Evolutionary conservation across 2,888 invertebrate species (phyloP).

Genomic region (Pemphredon lugubris): DNA sequence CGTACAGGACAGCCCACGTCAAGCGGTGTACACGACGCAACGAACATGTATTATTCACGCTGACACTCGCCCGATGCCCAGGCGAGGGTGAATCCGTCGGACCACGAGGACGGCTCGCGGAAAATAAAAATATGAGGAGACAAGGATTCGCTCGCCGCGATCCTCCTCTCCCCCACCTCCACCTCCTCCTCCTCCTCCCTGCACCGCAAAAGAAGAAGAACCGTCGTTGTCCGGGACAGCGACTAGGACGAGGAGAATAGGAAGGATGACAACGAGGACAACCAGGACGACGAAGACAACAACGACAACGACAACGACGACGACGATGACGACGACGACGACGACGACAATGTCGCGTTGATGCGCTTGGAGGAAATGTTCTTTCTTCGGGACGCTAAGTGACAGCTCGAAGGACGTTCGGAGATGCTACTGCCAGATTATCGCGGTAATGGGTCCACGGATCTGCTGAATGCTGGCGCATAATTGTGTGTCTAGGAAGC

Average conservation of each 20-base stretch:
- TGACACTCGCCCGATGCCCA: conserved; percentile 73
- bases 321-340: conserved; percentile 42
- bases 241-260: conserved; percentile 39
- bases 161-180: conserved; percentile 8
- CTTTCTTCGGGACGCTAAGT: conserved; percentile 75
- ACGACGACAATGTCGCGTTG: conserved; percentile 51
- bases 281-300: conserved; percentile 35
- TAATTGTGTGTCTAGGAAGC: too few relatives aligned
- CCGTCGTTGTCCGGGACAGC: conserved; percentile 31
- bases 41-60: conserved; percentile 78
- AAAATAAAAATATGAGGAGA: conserved; percentile 58
- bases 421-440: conserved; percentile 65
- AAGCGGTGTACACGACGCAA: conserved; percentile 69
- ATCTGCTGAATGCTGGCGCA: too few relatives aligned
- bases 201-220: too few relatives aligned
- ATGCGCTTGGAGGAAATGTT: conserved; percentile 69
- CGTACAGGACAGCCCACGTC: conserved; percentile 67
- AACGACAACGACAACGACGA: conserved; percentile 26
- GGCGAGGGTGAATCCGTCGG: conserved; percentile 50
- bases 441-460: conserved; percentile 26
- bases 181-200: too few relatives aligned
- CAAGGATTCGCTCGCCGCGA: conserved; percentile 41
- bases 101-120: conserved; percentile 43
- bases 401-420: conserved; percentile 74
- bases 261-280: too few relatives aligned